These are phyloP conservation scores for Hydrolagus affinis DNA, from an alignment of 2,113 vertebrate species.

Conservation along the genomic window DNA sequence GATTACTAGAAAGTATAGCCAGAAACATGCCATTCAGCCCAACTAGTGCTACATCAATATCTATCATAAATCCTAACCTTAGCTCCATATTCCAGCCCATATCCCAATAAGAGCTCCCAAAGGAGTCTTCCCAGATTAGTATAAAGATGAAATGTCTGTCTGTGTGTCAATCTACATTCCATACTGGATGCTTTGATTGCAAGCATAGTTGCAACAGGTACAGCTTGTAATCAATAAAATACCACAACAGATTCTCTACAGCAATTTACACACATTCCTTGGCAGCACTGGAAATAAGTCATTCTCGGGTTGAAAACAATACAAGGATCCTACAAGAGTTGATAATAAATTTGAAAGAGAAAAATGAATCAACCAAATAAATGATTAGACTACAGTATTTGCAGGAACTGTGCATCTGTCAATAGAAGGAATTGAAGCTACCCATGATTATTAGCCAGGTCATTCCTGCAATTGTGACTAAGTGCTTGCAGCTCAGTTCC, in stretches of 20 bases:
- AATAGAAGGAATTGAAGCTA: too few species aligned
- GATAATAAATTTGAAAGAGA: neutral
- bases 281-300: neutral
- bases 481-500: neutral
- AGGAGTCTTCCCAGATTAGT: neutral
- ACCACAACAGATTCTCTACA: too few species aligned
- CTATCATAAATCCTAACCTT: too few species aligned
- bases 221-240: neutral
- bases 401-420: too few species aligned
- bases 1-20: too few species aligned
- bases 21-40: too few species aligned
- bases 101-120: neutral
- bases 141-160: too few species aligned
- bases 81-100: too few species aligned
- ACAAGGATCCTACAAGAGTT: neutral
- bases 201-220: neutral
- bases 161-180: neutral
- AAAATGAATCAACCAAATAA: neutral
- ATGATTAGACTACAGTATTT: too few species aligned
- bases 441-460: neutral
- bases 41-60: too few species aligned
- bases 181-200: neutral
- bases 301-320: too few species aligned
- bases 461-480: constrained; percentile 6
- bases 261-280: too few species aligned